Conservation (phyloP, 2,113 vertebrate species). For the Macheiramphus alcinus region DNA sequence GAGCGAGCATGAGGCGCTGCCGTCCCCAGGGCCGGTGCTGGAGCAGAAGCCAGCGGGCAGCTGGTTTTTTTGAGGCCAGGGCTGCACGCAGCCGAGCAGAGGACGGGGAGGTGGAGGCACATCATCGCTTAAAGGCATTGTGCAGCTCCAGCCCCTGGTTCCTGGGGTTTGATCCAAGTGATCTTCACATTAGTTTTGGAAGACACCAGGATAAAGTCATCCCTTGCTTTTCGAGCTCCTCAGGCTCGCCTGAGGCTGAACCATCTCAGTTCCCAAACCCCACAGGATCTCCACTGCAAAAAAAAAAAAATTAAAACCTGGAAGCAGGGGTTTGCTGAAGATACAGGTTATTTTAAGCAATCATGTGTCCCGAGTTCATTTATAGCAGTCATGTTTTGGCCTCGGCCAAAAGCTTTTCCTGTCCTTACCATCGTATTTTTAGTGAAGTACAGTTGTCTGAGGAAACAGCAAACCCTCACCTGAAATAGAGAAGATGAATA, state of each 20-base stretch:
- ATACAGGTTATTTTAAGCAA: neutral
- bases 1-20: neutral
- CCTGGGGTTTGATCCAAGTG: neutral
- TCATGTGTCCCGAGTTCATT: rapidly evolving
- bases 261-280: no score
- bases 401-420: neutral
- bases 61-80: neutral
- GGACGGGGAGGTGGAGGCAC: neutral
- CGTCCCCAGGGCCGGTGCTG: neutral
- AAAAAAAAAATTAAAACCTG: no score
- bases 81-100: rapidly evolving
- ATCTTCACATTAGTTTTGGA: rapidly evolving
- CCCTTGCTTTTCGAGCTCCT: neutral
- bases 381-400: neutral
- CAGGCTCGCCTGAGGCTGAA: neutral
- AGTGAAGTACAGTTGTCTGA: neutral
- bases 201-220: neutral
- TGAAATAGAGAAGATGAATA: neutral
- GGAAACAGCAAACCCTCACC: neutral
- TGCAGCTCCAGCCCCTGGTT: neutral
- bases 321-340: neutral
- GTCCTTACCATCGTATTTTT: neutral
- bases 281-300: no score
- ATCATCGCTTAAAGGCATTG: no score
- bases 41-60: neutral